Base-by-base conservation (phyloP, 2,888 invertebrate genomes). In the Drosophila hamatofila region DNA sequence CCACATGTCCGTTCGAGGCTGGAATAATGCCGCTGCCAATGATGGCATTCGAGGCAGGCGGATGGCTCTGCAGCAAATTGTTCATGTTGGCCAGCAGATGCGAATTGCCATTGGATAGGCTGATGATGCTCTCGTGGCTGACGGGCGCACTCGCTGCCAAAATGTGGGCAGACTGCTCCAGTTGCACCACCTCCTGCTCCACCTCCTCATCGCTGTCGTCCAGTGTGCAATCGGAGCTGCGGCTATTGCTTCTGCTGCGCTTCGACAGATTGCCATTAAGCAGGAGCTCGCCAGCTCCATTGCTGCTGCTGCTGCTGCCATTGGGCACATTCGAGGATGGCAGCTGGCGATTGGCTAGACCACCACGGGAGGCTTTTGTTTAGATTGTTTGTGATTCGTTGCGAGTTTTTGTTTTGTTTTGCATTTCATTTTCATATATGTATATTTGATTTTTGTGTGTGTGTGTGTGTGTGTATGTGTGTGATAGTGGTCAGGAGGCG, bases 271-370 rank as follows among this genome's bases (percentile, higher is more conserved):
- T 89, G 12, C 88, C 85, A 33, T 88, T 89, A 6, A 81, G 55
- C 7, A 88, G 80, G 27, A 83, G 55, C 18, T 81, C 77, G 57
- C 66, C 68, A 21, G 73, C 64, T 33, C 63, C 72, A 16, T 55
- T 70, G 37, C 16, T 37, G 35, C 35, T 35, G 30, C 30, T 9
- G 49, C 68, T 67, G 41, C 72, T 66, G 54, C 72, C 76, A 54
- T 72, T 75, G 46, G 75, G 25, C 14, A 73, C 58, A 21, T 68
- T 66, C 46, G 89, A 75, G 58, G 93, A 94, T 44, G 96, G 96
- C 82, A 96, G 92, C 91, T 96, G 96, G 63, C 97, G 94, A 92
- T 96, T 95, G 14, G 96, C 96, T 77, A 96, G 93, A 75, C 96
- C 96, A 71, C 96, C 96, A 80, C 96, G 94, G 73, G 96, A 96